Base-by-base conservation (phyloP, 2,113 vertebrate genomes). In the Myiagra hebetior region DNA sequence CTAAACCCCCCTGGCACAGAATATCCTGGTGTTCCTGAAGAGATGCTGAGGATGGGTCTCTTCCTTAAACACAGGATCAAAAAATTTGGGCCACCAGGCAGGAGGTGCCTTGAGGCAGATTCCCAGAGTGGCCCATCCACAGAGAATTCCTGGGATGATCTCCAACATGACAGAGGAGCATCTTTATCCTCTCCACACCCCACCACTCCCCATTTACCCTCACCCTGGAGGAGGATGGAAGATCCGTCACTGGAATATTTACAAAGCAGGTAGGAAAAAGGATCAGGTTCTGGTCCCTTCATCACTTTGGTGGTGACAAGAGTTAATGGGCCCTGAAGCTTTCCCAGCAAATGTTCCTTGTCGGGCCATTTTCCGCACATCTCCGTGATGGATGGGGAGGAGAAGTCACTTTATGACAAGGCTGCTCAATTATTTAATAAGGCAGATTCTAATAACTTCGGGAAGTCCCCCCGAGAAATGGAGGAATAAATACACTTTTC, bases 381-480 rank as follows among this genome's bases (percentile, higher is more conserved):
- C 93, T 52, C 85, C 4, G 23, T 94, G 92, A 96, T 80, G 67
- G 93, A 91, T 92, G 41, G 83, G 85, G 93, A 96, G 92, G 87
- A 93, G 96, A 84, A 96, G 96, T 92, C 93, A 89, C 92, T 97
- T 96, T 65, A 85, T 96, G 95, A 95, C 95, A 96, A 86, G 83
- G 52, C 73, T 81, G 63, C 95, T 95, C 95, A 94, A 94, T 97
- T 97, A 96, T 96, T 96, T 96, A 97, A 96, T 95, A 90, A 96
- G 92, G 79, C 82, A 96, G 85, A 78, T 86, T 94, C 88, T 81
- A 95, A 96, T 95, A 92, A 94, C 88, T 89, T 55, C 13, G 10
- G 91, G 92, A 94, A 96, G 73, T 85, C 93, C 90, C 75, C 83
- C 18, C 1, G 88, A 93, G 95, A 89, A 91, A 93, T 28, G 26